Evolutionary conservation across 2,797 vertebrate genomes (phyloP), one percentile per base, ranked within the genome.

Genomic region (Alauda arvensis): DNA sequence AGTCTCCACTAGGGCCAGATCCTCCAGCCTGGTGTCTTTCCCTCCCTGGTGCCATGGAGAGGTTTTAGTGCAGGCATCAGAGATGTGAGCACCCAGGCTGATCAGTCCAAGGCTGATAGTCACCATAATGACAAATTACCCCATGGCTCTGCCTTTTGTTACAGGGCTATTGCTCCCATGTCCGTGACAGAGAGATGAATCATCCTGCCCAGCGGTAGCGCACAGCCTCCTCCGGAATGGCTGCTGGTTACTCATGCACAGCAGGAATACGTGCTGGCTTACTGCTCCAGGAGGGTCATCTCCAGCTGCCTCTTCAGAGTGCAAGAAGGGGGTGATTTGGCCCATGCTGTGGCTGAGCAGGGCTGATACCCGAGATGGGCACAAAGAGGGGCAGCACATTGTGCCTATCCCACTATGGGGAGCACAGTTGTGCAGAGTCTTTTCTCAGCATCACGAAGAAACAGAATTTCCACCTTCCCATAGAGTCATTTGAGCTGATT

Each of bases 211-310:
- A 87, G 70, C 2, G 0, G 87, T 59, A 57, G 83, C 0, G 1
- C 52, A 28, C 46, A 77, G 67, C 77, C 60, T 92, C 90, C 84
- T 81, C 70, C 42, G 29, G 82, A 92, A 87, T 57, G 76, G 82
- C 87, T 43, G 82, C 83, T 91, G 88, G 87, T 94, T 94, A 91
- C 88, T 94, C 93, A 93, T 79, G 79, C 87, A 83, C 87, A 92
- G 83, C 88, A 87, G 75, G 57, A 60, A 8, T 89, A 40, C 1
- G 1, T 82, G 48, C 68, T 70, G 68, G 23, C 43, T 85, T 65
- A 15, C 55, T 25, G 70, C 28, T 67, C 86, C 79, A 53, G 56
- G 11, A 77, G 45, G 23, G 10, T 80, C 69, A 68, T 21, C 72
- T 85, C 63, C 79, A 90, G 84, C 65, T 89, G 46, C 43, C 1